phyloP scores from a whole-genome alignment of 2,797 vertebrate species.

The Xiphorhynchus erythropygius region DNA sequence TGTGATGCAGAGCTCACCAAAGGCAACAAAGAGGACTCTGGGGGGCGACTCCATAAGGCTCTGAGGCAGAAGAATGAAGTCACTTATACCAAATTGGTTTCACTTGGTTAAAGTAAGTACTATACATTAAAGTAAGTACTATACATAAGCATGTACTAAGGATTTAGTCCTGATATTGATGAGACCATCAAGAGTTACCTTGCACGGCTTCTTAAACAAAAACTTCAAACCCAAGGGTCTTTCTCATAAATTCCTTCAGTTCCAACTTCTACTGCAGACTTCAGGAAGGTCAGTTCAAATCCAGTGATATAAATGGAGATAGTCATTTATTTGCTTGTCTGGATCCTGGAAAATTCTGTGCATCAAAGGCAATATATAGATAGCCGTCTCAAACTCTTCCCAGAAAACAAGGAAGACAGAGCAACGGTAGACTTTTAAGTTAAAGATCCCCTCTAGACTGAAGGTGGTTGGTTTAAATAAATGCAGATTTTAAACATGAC shows the following conservation, averaged over 20 bases:
- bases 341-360: not conserved
- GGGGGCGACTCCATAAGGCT: rapidly evolving
- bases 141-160: not conserved
- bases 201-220: not conserved
- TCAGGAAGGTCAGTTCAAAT: not conserved
- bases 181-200: not conserved
- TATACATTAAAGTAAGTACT: not conserved
- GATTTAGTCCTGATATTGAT: not conserved
- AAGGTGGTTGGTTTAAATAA: not conserved
- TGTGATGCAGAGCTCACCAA: not conserved
- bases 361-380: not conserved
- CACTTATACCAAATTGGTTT: not conserved
- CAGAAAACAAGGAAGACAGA: not conserved
- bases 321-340: not conserved
- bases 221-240: not conserved
- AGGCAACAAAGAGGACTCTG: not conserved
- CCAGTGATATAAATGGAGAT: not conserved
- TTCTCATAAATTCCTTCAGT: not conserved
- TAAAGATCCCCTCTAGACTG: not conserved
- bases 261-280: not conserved
- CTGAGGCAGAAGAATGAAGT: not conserved
- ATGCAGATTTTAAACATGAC: not conserved
- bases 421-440: not conserved
- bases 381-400: not conserved
- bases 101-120: not conserved